phyloP scores from a whole-genome alignment of 2,113 vertebrate species.

The Crotophaga sulcirostris region DNA sequence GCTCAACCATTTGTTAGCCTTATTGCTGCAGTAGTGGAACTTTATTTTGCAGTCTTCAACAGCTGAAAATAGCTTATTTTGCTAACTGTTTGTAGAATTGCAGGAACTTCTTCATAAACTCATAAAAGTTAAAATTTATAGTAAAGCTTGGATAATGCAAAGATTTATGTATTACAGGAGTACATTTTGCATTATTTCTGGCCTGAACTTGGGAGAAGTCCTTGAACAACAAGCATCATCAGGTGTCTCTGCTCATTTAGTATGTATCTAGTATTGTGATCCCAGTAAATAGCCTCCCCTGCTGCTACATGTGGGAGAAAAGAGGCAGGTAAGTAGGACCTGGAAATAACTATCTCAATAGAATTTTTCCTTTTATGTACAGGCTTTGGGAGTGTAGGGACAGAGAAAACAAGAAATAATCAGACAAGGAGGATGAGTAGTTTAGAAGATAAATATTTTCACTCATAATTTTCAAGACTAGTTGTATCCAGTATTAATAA shows the following conservation, averaged over 20 bases:
- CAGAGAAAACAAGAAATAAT: neutral
- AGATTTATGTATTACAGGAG: neutral
- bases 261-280: neutral
- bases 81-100: neutral
- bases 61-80: neutral
- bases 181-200: neutral
- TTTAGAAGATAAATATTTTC: neutral
- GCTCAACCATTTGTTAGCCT: neutral
- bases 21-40: neutral
- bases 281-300: neutral
- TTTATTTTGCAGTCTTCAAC: neutral
- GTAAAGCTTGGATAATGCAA: neutral
- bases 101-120: neutral
- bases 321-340: fast-evolving
- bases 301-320: neutral
- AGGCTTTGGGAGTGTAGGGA: neutral
- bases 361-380: neutral
- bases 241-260: neutral
- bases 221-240: neutral
- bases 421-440: neutral
- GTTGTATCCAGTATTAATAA: neutral
- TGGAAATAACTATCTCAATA: neutral
- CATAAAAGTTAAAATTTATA: neutral
- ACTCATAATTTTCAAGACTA: neutral
- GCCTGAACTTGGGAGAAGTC: neutral